Evolutionary conservation across 2,113 vertebrate species (phyloP).

Genomic region (Archocentrus centrarchus): DNA sequence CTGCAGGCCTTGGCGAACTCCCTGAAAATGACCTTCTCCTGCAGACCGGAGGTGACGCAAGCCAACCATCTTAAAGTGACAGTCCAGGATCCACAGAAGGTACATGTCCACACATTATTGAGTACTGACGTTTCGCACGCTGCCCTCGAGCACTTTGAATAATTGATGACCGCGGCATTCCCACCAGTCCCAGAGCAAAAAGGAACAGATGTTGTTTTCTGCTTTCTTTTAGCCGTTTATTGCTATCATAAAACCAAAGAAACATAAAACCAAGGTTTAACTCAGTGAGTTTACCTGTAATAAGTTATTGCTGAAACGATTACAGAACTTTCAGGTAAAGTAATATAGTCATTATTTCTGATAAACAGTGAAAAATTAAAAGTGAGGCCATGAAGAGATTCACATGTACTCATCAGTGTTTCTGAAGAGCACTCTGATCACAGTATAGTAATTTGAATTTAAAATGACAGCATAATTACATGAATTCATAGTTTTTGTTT

Average conservation of each 20-base stretch:
- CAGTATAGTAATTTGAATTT: too few species aligned
- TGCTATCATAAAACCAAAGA: neutral
- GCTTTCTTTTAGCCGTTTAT: neutral
- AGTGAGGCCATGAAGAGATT: neutral
- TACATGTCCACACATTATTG: neutral
- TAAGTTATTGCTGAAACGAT: neutral
- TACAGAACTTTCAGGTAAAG: neutral
- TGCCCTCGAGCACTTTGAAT: slow-evolving; percentile 35
- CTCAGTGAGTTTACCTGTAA: neutral
- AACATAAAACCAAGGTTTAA: neutral
- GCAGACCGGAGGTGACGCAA: neutral
- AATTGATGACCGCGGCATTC: slow-evolving; percentile 27
- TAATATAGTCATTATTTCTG: neutral
- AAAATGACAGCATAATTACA: too few species aligned
- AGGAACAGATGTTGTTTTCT: slow-evolving; percentile 48
- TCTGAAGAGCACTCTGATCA: neutral
- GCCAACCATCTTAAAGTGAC: neutral
- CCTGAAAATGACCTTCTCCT: slow-evolving; percentile 12
- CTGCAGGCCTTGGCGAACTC: neutral
- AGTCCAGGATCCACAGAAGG: neutral
- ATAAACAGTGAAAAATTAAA: neutral
- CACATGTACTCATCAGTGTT: neutral
- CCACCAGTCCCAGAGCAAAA: slow-evolving; percentile 3
- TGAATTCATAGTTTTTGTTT: too few species aligned
- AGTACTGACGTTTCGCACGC: neutral